Base-by-base conservation (phyloP, 2,888 invertebrate species). In the Anagyrus pseudococci region DNA sequence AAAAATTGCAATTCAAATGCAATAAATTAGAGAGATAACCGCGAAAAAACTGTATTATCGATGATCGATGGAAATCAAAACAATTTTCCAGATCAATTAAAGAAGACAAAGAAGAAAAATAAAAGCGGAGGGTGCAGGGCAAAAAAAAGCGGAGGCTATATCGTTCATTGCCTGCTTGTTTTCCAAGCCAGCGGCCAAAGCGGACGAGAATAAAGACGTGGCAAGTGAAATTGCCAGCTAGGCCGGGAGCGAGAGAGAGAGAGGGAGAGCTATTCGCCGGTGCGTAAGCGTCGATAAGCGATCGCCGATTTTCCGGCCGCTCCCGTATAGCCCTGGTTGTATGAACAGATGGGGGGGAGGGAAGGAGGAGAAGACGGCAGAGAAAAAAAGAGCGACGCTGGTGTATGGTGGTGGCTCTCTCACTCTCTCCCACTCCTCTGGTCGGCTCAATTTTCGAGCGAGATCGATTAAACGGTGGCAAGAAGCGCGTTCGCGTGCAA, bases 401-500 rank as follows among this genome's bases (percentile, higher is more conserved):
- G n/a, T n/a, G n/a, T n/a, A n/a, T n/a, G n/a, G n/a, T n/a, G n/a
- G n/a, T n/a, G n/a, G n/a, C n/a, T n/a, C n/a, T n/a, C n/a, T n/a
- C n/a, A n/a, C n/a, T n/a, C n/a, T n/a, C n/a, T n/a, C n/a, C n/a
- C n/a, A 50, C 15, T 26, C n/a, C 41, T 33, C 26, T 4, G 26
- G 29, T 37, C 43, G 53, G 46, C 62, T 71, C 73, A 73, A 77
- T 75, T 77, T 74, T 68, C 71, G 68, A 69, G 69, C 66, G 71
- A 71, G 74, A 75, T 76, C 75, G 75, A 76, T 77, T 74, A 75
- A 76, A 77, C 73, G 73, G 74, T 75, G 76, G 77, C 75, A 73
- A 75, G 73, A 74, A 73, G 66, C n/a, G n/a, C n/a, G n/a, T n/a
- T n/a, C n/a, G n/a, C n/a, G n/a, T n/a, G n/a, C n/a, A 29, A 10